A percentile compares a stretch with the other conserved stretches of the same genome.
Evolutionary conservation across 2,888 invertebrate genomes (phyloP).

Genomic region (Clivina fossor): DNA sequence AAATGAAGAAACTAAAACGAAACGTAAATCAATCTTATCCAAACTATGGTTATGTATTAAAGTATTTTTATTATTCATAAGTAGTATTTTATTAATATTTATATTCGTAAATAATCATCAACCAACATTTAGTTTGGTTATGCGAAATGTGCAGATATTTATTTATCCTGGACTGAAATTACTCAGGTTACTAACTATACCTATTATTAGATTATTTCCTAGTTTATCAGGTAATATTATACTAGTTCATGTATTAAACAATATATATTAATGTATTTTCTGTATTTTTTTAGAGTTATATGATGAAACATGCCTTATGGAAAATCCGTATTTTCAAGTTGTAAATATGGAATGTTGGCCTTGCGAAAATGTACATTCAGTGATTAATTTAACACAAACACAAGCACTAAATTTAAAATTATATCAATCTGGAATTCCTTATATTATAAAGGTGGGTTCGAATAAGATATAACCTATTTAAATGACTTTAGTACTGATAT

Average conservation of each 20-base stretch:
- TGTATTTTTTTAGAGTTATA: slow-evolving; percentile 68
- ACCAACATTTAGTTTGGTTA: slow-evolving; percentile 65
- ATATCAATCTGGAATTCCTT: slow-evolving; percentile 61
- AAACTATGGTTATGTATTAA: slow-evolving; percentile 36
- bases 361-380: slow-evolving; percentile 69
- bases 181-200: slow-evolving; percentile 72
- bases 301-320: slow-evolving; percentile 81
- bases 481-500: neutral
- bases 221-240: slow-evolving; percentile 64
- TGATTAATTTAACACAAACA: slow-evolving; percentile 66
- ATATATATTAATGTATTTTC: no score
- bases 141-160: slow-evolving; percentile 74
- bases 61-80: slow-evolving; percentile 44
- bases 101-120: slow-evolving; percentile 60
- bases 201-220: slow-evolving; percentile 74
- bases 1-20: slow-evolving; percentile 40
- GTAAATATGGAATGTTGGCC: slow-evolving; percentile 85
- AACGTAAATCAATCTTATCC: neutral
- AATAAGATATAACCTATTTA: neutral
- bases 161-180: slow-evolving; percentile 80
- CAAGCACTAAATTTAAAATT: slow-evolving; percentile 56
- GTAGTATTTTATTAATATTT: slow-evolving; percentile 52
- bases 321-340: slow-evolving; percentile 81
- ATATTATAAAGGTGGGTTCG: slow-evolving; percentile 57
- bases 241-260: no score